A percentile compares a stretch with the other conserved stretches of the same genome.
These are phyloP conservation scores for Ptilorrhoa leucosticta DNA, from an alignment of 2,113 vertebrate genomes.

Conservation along the genomic window DNA sequence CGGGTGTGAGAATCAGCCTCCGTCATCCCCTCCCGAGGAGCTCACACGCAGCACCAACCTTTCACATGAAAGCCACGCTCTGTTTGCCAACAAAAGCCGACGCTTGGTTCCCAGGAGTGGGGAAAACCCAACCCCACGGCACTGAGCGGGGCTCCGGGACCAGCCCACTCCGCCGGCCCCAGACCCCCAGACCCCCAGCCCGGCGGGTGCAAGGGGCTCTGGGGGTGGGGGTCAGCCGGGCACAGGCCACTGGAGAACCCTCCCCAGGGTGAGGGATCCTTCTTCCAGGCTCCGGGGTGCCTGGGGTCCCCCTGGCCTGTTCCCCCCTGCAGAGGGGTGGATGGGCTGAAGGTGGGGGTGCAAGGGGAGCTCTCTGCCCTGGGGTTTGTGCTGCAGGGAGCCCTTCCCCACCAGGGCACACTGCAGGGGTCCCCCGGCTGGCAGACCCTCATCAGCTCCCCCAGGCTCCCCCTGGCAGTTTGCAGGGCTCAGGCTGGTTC, in stretches of 20 bases:
- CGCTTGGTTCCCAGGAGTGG: slow-evolving; percentile 31
- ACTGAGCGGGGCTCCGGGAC: not conserved
- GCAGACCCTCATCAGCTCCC: not conserved
- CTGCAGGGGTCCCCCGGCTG: not conserved
- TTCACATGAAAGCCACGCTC: slow-evolving; percentile 38
- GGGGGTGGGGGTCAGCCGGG: rapidly evolving
- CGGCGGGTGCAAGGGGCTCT: rapidly evolving
- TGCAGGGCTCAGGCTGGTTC: not conserved
- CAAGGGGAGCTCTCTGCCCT: not conserved
- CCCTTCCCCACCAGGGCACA: not conserved
- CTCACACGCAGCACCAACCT: slow-evolving; percentile 48
- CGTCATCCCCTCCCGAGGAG: slow-evolving; percentile 44
- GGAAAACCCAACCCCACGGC: not conserved
- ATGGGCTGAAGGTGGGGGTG: not conserved
- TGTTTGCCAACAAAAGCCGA: slow-evolving; percentile 42
- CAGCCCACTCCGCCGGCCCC: rapidly evolving
- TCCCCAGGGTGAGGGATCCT: not conserved
- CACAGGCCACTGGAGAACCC: rapidly evolving
- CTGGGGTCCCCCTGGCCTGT: not conserved
- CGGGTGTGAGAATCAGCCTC: slow-evolving; percentile 48
- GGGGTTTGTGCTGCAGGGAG: not conserved
- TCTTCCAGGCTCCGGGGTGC: not conserved
- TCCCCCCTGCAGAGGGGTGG: rapidly evolving
- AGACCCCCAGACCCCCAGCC: not conserved
- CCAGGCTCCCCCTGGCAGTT: not conserved